Conservation (phyloP, 2,113 vertebrate genomes). For the Onychostoma macrolepis region DNA sequence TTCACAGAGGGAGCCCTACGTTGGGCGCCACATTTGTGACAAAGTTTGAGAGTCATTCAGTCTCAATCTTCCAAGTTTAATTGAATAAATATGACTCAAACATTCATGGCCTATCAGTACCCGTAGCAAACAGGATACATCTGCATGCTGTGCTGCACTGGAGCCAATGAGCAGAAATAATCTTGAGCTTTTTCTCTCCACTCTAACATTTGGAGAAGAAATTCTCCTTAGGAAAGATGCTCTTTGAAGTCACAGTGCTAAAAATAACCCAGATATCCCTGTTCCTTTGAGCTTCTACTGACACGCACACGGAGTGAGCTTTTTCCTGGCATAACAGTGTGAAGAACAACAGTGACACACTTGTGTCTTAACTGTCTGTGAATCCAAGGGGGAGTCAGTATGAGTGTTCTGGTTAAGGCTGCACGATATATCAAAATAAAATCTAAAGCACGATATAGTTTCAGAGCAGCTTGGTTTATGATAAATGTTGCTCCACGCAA, state of each 20-base stretch:
- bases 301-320: not conserved
- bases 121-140: constrained; percentile 48
- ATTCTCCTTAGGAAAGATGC: constrained; percentile 22
- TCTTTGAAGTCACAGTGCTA: constrained; percentile 47
- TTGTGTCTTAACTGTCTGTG: not conserved
- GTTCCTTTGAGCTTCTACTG: not conserved
- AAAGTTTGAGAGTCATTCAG: not conserved
- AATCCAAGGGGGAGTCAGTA: not conserved
- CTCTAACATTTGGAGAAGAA: constrained; percentile 40
- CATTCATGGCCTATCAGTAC: constrained; percentile 30
- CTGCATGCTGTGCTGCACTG: constrained; percentile 52
- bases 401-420: not conserved
- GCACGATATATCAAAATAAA: not conserved
- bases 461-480: not conserved
- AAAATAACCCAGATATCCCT: constrained; percentile 27
- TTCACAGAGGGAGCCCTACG: not conserved
- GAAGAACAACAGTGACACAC: constrained; percentile 6
- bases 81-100: not conserved
- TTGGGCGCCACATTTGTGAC: not conserved
- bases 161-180: constrained; percentile 64
- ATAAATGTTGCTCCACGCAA: not conserved
- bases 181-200: constrained; percentile 34
- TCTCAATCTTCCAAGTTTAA: not conserved
- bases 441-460: not conserved
- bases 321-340: not conserved